These are phyloP conservation scores for Drosophila suboccidentalis DNA, from an alignment of 2,888 invertebrate species.

Conservation along the genomic window DNA sequence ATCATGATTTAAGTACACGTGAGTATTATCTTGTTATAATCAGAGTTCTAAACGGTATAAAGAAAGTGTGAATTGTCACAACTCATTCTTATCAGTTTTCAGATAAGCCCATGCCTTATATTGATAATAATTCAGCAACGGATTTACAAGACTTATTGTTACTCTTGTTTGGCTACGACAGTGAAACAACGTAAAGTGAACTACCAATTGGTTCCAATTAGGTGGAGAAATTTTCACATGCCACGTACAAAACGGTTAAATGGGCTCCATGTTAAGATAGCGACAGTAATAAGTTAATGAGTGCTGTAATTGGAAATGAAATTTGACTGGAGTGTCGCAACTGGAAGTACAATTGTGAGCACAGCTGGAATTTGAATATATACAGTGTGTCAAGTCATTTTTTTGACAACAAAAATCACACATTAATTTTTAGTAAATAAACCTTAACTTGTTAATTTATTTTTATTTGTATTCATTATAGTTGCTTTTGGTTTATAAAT, in stretches of 20 bases:
- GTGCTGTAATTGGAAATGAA: conserved; percentile 28
- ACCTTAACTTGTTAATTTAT: no score
- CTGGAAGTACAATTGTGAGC: conserved; percentile 35
- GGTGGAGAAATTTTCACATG: conserved; percentile 29
- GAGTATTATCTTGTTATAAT: conserved; percentile 17
- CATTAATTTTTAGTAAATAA: no score
- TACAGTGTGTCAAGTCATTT: neutral
- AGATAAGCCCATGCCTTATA: conserved; percentile 52
- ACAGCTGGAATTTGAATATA: conserved; percentile 46
- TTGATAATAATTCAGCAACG: neutral
- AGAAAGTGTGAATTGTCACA: conserved; percentile 50
- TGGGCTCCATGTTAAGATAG: conserved; percentile 32
- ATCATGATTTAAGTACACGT: neutral
- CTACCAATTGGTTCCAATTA: conserved; percentile 19
- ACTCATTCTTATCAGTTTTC: conserved; percentile 54
- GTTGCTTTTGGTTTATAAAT: no score
- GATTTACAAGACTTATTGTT: conserved; percentile 17
- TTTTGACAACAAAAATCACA: no score
- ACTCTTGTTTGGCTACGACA: neutral
- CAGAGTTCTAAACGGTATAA: conserved; percentile 48
- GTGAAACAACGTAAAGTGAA: neutral
- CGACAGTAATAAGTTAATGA: conserved; percentile 45
- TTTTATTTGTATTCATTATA: no score
- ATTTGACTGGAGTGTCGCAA: conserved; percentile 55
- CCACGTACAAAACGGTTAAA: conserved; percentile 23